Percentiles rank a stretch among this genome's conserved stretches.
Conservation (phyloP, 2,888 invertebrate species). For the Lasioglossum vierecki region DNA sequence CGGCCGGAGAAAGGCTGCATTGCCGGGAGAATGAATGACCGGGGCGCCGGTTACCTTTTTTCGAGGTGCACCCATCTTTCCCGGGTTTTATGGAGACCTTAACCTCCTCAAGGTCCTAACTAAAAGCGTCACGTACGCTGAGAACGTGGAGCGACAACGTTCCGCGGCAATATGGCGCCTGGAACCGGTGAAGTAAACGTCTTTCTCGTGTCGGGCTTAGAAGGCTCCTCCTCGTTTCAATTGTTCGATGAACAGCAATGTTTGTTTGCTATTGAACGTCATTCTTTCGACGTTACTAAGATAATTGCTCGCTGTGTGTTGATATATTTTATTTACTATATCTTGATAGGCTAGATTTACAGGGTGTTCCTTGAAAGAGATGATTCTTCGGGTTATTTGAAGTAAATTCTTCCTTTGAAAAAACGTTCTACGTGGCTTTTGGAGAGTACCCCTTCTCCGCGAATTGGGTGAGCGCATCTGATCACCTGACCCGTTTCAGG, state of each 20-base stretch:
- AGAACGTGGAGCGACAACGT: constrained; percentile 39
- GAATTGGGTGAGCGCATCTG: too few species aligned
- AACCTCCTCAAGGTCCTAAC: constrained; percentile 61
- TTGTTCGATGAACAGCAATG: neutral
- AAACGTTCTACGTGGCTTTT: too few species aligned
- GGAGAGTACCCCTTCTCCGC: too few species aligned
- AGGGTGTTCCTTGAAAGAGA: too few species aligned
- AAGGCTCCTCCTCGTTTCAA: neutral
- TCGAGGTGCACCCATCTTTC: constrained; percentile 24
- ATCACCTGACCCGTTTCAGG: too few species aligned
- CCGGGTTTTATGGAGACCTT: constrained; percentile 54
- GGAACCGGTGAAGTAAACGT: constrained; percentile 8
- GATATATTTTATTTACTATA: too few species aligned
- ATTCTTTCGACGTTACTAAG: too few species aligned
- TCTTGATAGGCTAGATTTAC: too few species aligned
- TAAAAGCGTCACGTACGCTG: constrained; percentile 59
- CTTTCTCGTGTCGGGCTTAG: neutral
- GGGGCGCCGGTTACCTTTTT: constrained; percentile 21
- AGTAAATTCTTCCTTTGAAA: too few species aligned
- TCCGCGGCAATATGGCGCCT: neutral
- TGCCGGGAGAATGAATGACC: constrained; percentile 10
- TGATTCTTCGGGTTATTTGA: too few species aligned
- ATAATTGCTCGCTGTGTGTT: too few species aligned
- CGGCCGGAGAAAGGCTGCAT: neutral
- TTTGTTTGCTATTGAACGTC: too few species aligned